Evolutionary conservation across 2,888 invertebrate genomes (phyloP).

Genomic region (Apotomis turbidana): DNA sequence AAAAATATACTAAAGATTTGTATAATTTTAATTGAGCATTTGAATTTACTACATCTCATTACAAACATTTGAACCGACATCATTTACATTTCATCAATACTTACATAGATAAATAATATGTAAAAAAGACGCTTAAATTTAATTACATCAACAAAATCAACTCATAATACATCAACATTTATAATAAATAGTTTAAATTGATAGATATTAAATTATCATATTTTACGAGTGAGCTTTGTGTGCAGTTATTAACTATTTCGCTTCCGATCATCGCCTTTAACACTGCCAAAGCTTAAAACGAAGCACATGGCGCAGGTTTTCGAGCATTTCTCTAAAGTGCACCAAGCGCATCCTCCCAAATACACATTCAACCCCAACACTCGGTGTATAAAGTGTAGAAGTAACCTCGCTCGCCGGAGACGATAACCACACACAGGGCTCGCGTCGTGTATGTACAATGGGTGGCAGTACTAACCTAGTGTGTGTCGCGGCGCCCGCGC

Average conservation of each 20-base stretch:
- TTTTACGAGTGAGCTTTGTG: conserved; percentile 63
- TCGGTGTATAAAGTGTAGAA: background rate
- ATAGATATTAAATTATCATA: conserved; percentile 25
- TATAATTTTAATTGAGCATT: background rate
- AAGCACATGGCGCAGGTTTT: conserved; percentile 17
- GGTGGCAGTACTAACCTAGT: conserved; percentile 78
- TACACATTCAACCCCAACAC: background rate
- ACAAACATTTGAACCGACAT: conserved; percentile 24
- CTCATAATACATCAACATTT: conserved; percentile 13
- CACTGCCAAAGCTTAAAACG: conserved; percentile 12
- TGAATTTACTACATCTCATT: background rate
- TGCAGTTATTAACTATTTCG: conserved; percentile 66
- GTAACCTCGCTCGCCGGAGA: conserved; percentile 7
- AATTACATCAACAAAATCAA: conserved; percentile 12
- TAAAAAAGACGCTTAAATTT: conserved; percentile 3
- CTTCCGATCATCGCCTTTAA: conserved; percentile 23
- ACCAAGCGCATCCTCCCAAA: background rate
- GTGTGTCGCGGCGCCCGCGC: conserved; percentile 71
- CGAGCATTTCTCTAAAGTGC: background rate
- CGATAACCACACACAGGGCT: conserved; percentile 69
- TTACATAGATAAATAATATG: conserved; percentile 10
- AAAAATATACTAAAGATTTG: conserved; percentile 4
- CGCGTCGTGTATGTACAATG: conserved; percentile 48
- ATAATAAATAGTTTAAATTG: conserved; percentile 21
- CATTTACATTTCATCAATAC: conserved; percentile 24